Evolutionary conservation across 92 coral and sea anemone species (phyloP).

Genomic region (Meandrina meandrites): DNA sequence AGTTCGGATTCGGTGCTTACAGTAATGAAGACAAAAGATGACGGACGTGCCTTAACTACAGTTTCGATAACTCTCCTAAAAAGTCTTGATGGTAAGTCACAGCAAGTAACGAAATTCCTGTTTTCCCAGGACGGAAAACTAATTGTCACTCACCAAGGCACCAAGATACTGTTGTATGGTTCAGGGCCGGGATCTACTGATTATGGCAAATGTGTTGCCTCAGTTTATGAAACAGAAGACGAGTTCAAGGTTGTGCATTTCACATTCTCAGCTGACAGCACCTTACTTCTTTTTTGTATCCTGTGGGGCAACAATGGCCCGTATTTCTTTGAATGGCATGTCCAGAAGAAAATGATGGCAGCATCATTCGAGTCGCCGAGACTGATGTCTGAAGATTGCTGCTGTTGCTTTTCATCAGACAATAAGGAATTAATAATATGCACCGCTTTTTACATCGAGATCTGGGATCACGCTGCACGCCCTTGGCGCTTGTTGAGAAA

Average conservation of each 20-base stretch:
- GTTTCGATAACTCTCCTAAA: too few relatives aligned
- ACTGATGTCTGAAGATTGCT: not conserved
- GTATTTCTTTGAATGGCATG: not conserved
- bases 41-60: not conserved
- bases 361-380: not conserved
- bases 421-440: not conserved
- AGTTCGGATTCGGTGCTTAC: not conserved
- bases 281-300: slow-evolving; percentile 24
- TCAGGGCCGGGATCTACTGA: not conserved
- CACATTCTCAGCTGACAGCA: slow-evolving; percentile 15
- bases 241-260: not conserved
- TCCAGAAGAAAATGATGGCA: not conserved
- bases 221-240: not conserved
- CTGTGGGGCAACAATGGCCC: not conserved
- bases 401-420: slow-evolving; percentile 4
- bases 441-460: not conserved
- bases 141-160: slow-evolving; percentile 13
- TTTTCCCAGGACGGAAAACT: slow-evolving; percentile 16
- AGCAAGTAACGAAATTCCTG: not conserved
- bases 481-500: not conserved
- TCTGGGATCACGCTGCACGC: not conserved
- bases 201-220: not conserved
- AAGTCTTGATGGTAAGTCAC: too few relatives aligned
- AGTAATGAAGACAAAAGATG: too few relatives aligned
- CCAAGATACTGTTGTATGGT: not conserved